Base-by-base conservation (phyloP, 2,797 vertebrate genomes). In the Periparus ater region DNA sequence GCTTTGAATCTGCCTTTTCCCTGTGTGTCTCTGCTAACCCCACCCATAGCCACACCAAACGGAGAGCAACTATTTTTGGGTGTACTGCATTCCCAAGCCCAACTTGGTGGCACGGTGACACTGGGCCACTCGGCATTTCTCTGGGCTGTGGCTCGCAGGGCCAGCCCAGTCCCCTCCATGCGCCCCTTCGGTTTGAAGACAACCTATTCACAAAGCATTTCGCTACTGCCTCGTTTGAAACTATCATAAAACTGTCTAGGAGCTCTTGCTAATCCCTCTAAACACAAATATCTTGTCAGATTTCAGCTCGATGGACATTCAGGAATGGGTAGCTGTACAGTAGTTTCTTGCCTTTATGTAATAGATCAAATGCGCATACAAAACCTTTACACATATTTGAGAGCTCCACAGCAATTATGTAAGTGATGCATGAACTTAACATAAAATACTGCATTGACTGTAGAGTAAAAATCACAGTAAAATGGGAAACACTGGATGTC, bases 11-110 rank as follows among this genome's bases (percentile, higher is more conserved):
- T 82, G 54, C 63, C 51, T 94, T 95, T 82, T 75, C 79, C 84
- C 76, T 85, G 83, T 63, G 36, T 66, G 90, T 72, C 19, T 91
- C 88, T 93, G 77, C 92, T 91, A 96, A 94, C 89, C 94, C 96
- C 92, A 94, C 97, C 96, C 95, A 91, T 61, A 91, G 94, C 96
- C 96, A 93, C 93, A 93, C 93, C 96, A 96, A 95, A 84, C 0
- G 0, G 36, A 88, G 75, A 73, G 51, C 36, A 88, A 89, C 89
- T 97, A 91, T 91, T 91, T 23, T 67, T 73, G 63, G 83, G 65
- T 91, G 77, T 7, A n/a, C 68, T 71, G 68, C 87, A 73, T 91
- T 97, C 93, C 96, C 96, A 88, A 97, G 91, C 80, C 81, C 50
- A 96, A 97, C 95, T 97, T 97, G 63, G 80, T 89, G 94, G 93